phyloP scores from a whole-genome alignment of 2,797 vertebrate species.

The Phoeniculus purpureus region DNA sequence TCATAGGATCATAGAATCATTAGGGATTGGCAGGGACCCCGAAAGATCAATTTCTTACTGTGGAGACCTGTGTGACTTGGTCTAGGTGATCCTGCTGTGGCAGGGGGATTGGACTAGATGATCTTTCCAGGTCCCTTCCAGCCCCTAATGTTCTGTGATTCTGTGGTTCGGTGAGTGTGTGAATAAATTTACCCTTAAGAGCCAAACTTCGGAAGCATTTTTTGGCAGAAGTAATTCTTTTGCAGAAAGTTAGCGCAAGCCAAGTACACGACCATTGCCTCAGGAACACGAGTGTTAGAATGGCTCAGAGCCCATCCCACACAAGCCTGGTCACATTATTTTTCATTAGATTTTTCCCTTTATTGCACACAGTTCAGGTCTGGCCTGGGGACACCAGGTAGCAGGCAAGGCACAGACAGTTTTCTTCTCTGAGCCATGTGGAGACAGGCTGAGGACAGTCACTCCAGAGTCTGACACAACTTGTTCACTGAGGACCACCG shows the following conservation, averaged over 20 bases:
- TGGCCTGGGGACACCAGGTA: background rate
- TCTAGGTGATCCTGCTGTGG: no score
- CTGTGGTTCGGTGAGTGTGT: no score
- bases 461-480: background rate
- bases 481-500: rapidly evolving
- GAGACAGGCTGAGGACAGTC: background rate
- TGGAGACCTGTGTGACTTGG: no score
- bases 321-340: background rate
- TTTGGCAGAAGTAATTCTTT: background rate
- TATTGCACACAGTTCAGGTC: background rate
- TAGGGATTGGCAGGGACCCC: no score
- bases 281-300: rapidly evolving
- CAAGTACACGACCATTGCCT: background rate
- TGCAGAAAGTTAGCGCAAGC: background rate
- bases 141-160: no score
- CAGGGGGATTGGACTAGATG: no score
- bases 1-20: no score
- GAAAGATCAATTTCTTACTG: no score
- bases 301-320: background rate
- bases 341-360: background rate
- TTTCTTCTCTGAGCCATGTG: background rate
- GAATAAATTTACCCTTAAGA: background rate
- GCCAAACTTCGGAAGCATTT: background rate
- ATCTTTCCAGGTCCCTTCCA: no score
- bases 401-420: background rate